Percentiles rank a stretch among this genome's conserved stretches.
phyloP scores from a whole-genome alignment of 2,888 invertebrate species.

The Conops quadrifasciatus region DNA sequence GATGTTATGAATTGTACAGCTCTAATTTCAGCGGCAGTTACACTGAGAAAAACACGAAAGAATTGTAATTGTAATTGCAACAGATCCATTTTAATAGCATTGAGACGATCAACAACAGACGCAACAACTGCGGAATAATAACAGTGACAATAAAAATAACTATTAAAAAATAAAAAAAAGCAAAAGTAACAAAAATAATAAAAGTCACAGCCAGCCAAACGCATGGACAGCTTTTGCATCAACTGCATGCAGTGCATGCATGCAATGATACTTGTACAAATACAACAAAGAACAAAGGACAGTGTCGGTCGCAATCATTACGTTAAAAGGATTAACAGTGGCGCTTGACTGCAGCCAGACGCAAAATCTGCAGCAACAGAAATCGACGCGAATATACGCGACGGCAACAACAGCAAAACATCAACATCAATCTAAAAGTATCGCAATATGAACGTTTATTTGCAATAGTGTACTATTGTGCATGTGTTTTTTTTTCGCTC shows the following conservation, averaged over 20 bases:
- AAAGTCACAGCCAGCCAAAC: not conserved
- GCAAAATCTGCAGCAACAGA: not conserved
- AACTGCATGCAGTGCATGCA: slow-evolving; percentile 19
- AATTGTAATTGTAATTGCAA: not conserved
- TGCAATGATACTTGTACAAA: not conserved
- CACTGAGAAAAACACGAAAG: no score
- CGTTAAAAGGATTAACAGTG: slow-evolving; percentile 26
- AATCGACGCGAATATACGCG: not conserved
- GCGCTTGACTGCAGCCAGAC: slow-evolving; percentile 23
- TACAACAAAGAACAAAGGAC: not conserved
- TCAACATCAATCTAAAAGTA: no score
- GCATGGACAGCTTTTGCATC: slow-evolving; percentile 24
- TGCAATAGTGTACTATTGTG: no score
- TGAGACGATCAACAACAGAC: not conserved
- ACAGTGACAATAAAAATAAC: slow-evolving; percentile 3
- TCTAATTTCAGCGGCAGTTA: no score
- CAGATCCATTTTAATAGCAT: no score
- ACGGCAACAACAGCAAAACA: not conserved
- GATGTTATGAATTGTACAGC: no score
- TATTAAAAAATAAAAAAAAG: slow-evolving; percentile 12
- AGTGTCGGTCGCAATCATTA: not conserved
- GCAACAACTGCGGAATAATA: not conserved
- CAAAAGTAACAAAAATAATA: slow-evolving; percentile 10
- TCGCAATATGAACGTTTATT: no score
- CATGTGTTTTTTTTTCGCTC: not conserved